Evolutionary conservation across 2,113 vertebrate genomes (phyloP), one percentile per base, ranked within the genome.

Genomic region (Xiphias gladius): DNA sequence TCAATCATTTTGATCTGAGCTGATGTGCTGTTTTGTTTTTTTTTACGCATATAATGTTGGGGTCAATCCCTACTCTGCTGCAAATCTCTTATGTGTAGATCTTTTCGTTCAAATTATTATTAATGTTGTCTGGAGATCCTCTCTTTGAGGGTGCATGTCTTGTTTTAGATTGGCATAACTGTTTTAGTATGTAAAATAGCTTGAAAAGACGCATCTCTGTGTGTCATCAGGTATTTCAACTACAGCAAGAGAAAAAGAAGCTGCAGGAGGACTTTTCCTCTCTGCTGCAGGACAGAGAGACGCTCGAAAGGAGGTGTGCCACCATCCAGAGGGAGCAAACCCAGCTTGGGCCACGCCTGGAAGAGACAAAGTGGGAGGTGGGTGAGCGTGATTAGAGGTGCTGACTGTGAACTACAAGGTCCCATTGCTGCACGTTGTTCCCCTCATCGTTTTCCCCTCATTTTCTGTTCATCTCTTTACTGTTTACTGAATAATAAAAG

Each of bases 341-440:
- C 0, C 97, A 99, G 91, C 94, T 99, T 3, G 98, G 97, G 3
- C 98, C 98, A 0, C 95, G 97, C 20, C 95, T 99, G 16, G 98
- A 99, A 91, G 98, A 99, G 94, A 99, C 98, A 80, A 98, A 99
- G 88, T 99, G 98, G 98, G 98, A 99, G 97, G 98, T 99, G 83
- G 72, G 93, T 30, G 9, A 67, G 59, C 26, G 17, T 14, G n/a
- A 77, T 70, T 64, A 32, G 55, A 83, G 7, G 41, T 66, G 26
- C 54, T 4, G 10, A 24, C 24, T 70, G 43, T 72, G 2, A 66
- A 57, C 50, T 50, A 35, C 22, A 41, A 9, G 4, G 2, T 28
- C 19, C 1, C 35, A 50, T 30, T 39, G 17, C 32, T 48, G 75
- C 12, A 35, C 32, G 28, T 37, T 1, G 0, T 26, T 54, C 20